Evolutionary conservation across 1,140 invertebrate genomes (phyloP).

Genomic region (Marisa cornuarietis): DNA sequence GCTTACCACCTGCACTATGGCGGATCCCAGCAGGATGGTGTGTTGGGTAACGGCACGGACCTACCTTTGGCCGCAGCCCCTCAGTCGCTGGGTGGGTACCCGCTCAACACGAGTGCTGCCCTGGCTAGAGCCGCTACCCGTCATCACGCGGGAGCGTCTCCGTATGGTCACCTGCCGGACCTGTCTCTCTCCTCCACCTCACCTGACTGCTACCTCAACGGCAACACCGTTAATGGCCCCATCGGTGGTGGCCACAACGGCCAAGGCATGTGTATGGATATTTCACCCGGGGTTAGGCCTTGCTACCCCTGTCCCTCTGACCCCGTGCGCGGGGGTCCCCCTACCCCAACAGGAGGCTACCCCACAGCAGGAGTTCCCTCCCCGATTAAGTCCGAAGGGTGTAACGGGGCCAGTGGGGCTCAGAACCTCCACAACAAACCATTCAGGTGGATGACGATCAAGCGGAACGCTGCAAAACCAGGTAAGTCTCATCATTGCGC

Average conservation of each 20-base stretch:
- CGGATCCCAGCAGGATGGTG: conserved; percentile 9
- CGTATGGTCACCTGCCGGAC: conserved; percentile 37
- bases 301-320: conserved; percentile 37
- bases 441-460: conserved; percentile 62
- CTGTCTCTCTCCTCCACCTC: conserved; percentile 4
- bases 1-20: conserved; percentile 39
- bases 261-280: conserved; percentile 12
- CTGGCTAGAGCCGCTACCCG: conserved; percentile 37
- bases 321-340: conserved; percentile 32
- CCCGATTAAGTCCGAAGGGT: conserved; percentile 48
- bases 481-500: conserved; percentile 34
- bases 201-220: conserved; percentile 23
- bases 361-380: conserved; percentile 40
- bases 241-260: conserved; percentile 23
- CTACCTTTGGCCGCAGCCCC: conserved; percentile 43
- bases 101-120: conserved; percentile 36
- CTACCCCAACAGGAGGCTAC: conserved; percentile 36
- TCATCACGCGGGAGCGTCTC: conserved; percentile 34
- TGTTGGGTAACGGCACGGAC: conserved; percentile 36
- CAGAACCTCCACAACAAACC: conserved; percentile 52
- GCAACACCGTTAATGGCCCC: not conserved
- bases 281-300: conserved; percentile 31
- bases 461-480: conserved; percentile 56
- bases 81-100: conserved; percentile 34
- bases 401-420: conserved; percentile 30